phyloP scores from a whole-genome alignment of 2,797 vertebrate species.

The Phyllotis vaccarum region DNA sequence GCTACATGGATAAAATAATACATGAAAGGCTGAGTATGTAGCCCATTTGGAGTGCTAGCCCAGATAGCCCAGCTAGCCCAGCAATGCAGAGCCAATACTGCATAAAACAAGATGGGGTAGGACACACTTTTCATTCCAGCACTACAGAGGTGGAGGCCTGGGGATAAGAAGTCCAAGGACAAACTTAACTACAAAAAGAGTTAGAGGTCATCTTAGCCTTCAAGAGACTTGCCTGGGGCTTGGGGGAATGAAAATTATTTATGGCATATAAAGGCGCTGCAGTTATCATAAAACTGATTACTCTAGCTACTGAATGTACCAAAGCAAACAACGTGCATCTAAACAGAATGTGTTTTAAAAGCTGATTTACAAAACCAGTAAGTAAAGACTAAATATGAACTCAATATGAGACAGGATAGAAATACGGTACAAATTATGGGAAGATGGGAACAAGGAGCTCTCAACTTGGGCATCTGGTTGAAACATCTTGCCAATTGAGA shows the following conservation, averaged over 20 bases:
- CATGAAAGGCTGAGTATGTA: background rate
- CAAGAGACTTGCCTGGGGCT: background rate
- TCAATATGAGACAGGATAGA: background rate
- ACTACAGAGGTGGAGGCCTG: background rate
- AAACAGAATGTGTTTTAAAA: background rate
- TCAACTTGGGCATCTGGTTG: background rate
- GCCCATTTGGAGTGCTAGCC: background rate
- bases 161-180: background rate
- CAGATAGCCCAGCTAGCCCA: background rate
- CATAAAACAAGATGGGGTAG: background rate
- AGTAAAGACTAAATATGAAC: background rate
- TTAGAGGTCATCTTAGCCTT: background rate
- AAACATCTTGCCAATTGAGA: background rate
- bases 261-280: background rate
- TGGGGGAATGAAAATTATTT: background rate
- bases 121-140: background rate
- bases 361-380: background rate
- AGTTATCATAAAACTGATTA: conserved; percentile 40
- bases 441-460: background rate
- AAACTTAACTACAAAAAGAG: background rate
- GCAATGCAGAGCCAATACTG: too few relatives aligned
- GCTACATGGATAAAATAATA: background rate
- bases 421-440: background rate
- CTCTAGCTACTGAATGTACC: background rate
- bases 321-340: background rate